Base-by-base conservation (phyloP, 2,797 vertebrate genomes). In the Platyrinchus mystaceus region DNA sequence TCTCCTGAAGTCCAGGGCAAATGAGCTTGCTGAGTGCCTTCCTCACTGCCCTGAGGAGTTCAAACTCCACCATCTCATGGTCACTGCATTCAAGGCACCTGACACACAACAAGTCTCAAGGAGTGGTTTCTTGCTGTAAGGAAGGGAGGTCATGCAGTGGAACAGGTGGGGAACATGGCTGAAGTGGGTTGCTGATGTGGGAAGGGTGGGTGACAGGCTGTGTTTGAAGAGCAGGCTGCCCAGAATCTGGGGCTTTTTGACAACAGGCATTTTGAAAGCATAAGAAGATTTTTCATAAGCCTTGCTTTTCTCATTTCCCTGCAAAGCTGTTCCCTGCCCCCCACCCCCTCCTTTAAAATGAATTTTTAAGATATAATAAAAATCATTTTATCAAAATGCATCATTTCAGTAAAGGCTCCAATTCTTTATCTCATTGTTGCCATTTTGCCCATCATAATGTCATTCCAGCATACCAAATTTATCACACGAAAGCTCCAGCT, bases 91-190 rank as follows among this genome's bases (percentile, higher is more conserved):
- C 26, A 32, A 36, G 52, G 30, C 15, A 52, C 11, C 28, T 52
- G 44, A 84, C 27, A 76, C 30, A 59, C 4, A 58, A 32, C 4
- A 41, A 50, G 8, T 50, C 8, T 52, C 28, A 64, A 56, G 53
- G 27, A 83, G 34, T 75, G 1, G 8, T 27, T 73, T 73, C 41
- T 62, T 74, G 26, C 14, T 56, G 53, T 32, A 63, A n/a, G 5
- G 21, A 73, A 89, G 16, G 28, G 12, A 74, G 11, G 5, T 77
- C 4, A 8, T 16, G 12, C n/a, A 16, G 32, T 37, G 14, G 30
- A 19, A 14, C 0, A 0, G 9, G 8, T 34, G 7, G 5, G 59
- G 12, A 68, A 3, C 36, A 21, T 3, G 14, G 19, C n/a, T 89
- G 43, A 89, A 73, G 8, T 6, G 15, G 22, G 47, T 12, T 60